Base-by-base conservation (phyloP, 2,797 vertebrate species). In the Ciconia nigra region DNA sequence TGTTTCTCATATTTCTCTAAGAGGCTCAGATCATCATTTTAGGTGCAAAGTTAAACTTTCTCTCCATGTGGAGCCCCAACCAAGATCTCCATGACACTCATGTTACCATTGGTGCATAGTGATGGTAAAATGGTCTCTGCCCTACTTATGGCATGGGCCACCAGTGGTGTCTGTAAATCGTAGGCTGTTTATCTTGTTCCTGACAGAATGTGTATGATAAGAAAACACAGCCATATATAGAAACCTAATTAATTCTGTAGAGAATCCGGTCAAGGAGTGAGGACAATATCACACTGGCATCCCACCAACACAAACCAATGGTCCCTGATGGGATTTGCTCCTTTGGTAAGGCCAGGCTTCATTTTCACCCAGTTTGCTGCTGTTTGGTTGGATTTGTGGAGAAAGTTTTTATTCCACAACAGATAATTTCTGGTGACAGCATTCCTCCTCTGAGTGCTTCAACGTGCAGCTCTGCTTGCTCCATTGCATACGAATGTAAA, bases 51-150 rank as follows among this genome's bases (percentile, higher is more conserved):
- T 61, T 78, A 69, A 90, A 58, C 13, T 17, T 10, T 13, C 2
- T 54, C 29, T 66, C 33, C 1, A 0, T 13, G 28, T 44, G 22
- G 28, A 72, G 4, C 24, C 5, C 29, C 33, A 49, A 0, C 11
- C 15, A 39, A 80, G 37, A 46, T 52, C 31, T 62, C 61, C 1
- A 0, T 54, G 57, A 42, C 29, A 20, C 4, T 55, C 18, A 3
- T 21, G 8, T 24, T 77, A 65, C 37, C 29, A 26, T 1, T 2
- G 37, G 54, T 51, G 17, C 37, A 31, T 20, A 37, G 49, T 0
- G 1, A 55, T 37, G 46, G 33, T 20, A 37, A 77, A 66, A 73
- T 25, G 5, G 12, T 59, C 46, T 92, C 35, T 87, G 33, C 28
- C 15, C 15, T 65, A 20, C 35, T 39, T 69, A 52, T 11, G 42